Percentiles rank a stretch among this genome's conserved stretches.
Evolutionary conservation across 2,113 vertebrate species (phyloP).

Genomic region (Protomyctophum bolini): DNA sequence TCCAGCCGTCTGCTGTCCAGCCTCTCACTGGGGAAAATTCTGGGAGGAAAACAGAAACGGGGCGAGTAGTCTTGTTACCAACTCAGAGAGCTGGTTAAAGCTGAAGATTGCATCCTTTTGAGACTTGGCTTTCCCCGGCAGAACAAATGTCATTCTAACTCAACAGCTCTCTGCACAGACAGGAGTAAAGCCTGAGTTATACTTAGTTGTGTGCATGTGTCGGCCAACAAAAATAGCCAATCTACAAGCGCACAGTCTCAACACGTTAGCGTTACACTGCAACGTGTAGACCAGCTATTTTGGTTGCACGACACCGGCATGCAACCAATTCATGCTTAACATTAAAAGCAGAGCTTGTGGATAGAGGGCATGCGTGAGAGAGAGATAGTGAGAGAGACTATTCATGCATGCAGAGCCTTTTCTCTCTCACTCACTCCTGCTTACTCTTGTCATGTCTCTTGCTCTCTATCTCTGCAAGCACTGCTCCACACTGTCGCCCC

Average conservation of each 20-base stretch:
- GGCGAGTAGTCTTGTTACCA: too few relatives aligned
- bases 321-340: not conserved
- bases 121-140: slow-evolving; percentile 9
- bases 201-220: too few relatives aligned
- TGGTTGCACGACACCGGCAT: too few relatives aligned
- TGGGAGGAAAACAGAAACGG: too few relatives aligned
- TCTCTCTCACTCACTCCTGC: slow-evolving; percentile 6
- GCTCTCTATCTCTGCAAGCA: slow-evolving; percentile 9
- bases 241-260: too few relatives aligned
- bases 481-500: slow-evolving; percentile 41
- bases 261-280: too few relatives aligned
- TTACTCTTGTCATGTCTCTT: not conserved
- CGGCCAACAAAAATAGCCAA: too few relatives aligned
- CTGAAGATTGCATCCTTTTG: not conserved
- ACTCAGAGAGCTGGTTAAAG: slow-evolving; percentile 18
- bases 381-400: slow-evolving; percentile 16
- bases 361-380: slow-evolving; percentile 3
- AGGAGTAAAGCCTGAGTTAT: slow-evolving; percentile 2
- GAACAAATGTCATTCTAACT: slow-evolving; percentile 40
- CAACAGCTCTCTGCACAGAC: slow-evolving; percentile 26
- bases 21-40: too few relatives aligned
- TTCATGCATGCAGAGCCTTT: slow-evolving; percentile 32
- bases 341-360: slow-evolving; percentile 33
- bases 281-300: too few relatives aligned
- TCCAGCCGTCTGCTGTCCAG: too few relatives aligned